These are phyloP conservation scores for Hipposideros larvatus DNA, from an alignment of 2,797 vertebrate genomes.

Conservation along the genomic window DNA sequence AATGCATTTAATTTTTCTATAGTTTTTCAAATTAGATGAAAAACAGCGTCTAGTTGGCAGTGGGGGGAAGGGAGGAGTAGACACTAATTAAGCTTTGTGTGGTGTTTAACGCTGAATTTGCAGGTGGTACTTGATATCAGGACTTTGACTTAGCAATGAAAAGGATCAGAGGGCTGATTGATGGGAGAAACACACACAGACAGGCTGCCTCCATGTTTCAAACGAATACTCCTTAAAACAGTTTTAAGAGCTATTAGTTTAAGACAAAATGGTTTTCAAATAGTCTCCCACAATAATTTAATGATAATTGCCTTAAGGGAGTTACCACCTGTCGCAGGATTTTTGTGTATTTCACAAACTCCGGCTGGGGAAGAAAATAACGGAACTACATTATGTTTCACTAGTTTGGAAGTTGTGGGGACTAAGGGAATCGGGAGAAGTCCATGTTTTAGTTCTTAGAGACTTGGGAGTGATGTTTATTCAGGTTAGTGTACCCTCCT, in stretches of 20 bases:
- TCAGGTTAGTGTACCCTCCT: conserved; percentile 25
- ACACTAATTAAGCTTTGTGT: not conserved
- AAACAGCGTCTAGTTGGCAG: not conserved
- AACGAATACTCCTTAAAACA: conserved; percentile 22
- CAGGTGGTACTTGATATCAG: not conserved
- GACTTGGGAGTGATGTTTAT: conserved; percentile 60
- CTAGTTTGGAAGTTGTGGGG: not conserved
- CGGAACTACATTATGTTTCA: not conserved
- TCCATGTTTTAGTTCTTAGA: not conserved
- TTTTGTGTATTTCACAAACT: conserved; percentile 59
- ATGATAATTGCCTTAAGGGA: conserved; percentile 6
- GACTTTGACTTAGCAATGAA: not conserved
- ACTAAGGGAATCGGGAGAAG: conserved; percentile 53
- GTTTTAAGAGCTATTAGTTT: conserved; percentile 47
- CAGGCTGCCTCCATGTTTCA: not conserved
- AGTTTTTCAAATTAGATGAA: not conserved
- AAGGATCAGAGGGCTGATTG: not conserved
- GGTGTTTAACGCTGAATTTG: not conserved
- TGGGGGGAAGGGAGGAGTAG: not conserved
- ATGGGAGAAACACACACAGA: not conserved
- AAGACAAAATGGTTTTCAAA: conserved; percentile 48
- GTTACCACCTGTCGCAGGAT: not conserved
- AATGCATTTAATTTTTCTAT: not conserved
- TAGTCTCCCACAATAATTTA: not conserved
- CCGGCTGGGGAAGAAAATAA: conserved; percentile 50